Conservation (phyloP, 2,797 vertebrate species). For the Galagoides demidoff region DNA sequence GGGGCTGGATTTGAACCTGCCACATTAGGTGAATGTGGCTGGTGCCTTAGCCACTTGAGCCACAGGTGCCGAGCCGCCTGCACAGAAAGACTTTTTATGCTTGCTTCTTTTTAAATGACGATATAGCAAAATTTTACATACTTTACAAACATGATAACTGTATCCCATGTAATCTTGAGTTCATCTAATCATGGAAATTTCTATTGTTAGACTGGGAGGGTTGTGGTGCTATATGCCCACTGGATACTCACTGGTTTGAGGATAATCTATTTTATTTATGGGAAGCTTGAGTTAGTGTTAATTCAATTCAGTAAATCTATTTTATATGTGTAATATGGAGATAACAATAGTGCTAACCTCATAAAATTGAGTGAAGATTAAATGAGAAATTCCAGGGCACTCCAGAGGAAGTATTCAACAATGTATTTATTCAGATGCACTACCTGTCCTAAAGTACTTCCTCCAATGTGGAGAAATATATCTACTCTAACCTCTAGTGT, state of each 20-base stretch:
- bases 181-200: neutral
- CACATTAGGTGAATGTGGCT: no score
- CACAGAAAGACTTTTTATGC: neutral
- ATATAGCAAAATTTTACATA: neutral
- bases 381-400: conserved; percentile 1
- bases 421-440: neutral
- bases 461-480: neutral
- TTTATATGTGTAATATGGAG: neutral
- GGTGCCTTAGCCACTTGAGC: no score
- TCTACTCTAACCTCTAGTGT: neutral
- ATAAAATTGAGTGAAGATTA: conserved; percentile 17
- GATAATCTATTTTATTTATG: conserved; percentile 6
- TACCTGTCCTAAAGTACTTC: neutral
- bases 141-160: neutral
- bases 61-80: neutral
- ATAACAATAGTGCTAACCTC: neutral
- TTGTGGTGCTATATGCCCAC: neutral
- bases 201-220: conserved; percentile 28
- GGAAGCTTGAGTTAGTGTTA: neutral
- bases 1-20: no score
- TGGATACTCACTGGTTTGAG: neutral
- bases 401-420: neutral
- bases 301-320: neutral
- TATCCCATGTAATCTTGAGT: neutral
- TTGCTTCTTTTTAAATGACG: neutral